A percentile compares a stretch with the other conserved stretches of the same genome.
Conservation (phyloP, 2,113 vertebrate species). For the Carassius auratus region DNA sequence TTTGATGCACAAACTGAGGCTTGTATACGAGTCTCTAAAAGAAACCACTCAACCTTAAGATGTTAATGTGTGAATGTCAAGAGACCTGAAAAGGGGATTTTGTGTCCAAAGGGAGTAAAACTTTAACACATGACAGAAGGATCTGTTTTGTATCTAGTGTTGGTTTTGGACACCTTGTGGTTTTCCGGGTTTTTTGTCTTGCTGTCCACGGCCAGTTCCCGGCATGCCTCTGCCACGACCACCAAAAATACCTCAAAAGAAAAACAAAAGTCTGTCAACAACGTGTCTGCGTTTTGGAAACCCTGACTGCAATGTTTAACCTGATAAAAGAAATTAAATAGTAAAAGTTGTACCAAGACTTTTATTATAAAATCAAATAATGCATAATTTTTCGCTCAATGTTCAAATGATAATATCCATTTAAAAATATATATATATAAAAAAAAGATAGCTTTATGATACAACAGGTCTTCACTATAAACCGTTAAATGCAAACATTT, state of each 20-base stretch:
- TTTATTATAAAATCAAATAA: too few species aligned
- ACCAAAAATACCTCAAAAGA: conserved; percentile 86
- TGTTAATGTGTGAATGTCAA: neutral
- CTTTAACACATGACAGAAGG: neutral
- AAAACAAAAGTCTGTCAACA: neutral
- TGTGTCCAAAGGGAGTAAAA: neutral
- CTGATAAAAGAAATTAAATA: too few species aligned
- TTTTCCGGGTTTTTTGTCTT: conserved; percentile 90
- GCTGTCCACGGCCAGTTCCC: conserved; percentile 81
- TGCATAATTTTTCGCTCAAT: too few species aligned
- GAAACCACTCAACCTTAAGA: neutral
- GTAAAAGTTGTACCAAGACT: too few species aligned
- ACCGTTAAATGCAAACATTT: too few species aligned
- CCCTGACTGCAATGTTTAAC: too few species aligned
- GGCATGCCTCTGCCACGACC: conserved; percentile 86
- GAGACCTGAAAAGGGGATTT: neutral
- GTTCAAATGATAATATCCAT: too few species aligned
- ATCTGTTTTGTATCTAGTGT: conserved; percentile 73
- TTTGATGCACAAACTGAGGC: neutral
- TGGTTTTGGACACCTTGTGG: conserved; percentile 84
- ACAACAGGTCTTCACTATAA: too few species aligned
- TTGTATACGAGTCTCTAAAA: neutral
- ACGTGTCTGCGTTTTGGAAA: too few species aligned
- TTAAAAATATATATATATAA: too few species aligned
- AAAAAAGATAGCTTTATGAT: too few species aligned